Base-by-base conservation (phyloP, 1,140 invertebrate species). In the Archegozetes longisetosus region DNA sequence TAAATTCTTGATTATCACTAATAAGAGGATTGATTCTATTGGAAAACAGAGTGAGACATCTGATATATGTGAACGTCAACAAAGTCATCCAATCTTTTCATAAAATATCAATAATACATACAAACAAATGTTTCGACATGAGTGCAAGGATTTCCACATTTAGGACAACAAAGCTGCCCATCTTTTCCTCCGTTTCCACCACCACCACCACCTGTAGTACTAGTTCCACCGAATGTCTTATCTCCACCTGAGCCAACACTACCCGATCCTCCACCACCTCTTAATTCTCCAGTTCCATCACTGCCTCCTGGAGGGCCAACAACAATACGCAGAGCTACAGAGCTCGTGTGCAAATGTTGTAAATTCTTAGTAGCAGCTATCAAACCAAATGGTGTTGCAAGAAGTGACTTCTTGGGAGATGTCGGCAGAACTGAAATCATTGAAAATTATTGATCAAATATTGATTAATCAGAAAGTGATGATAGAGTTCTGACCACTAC, bases 51-150 rank as follows among this genome's bases (percentile, higher is more conserved):
- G n/a, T n/a, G n/a, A n/a, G n/a, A n/a, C n/a, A n/a, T n/a, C n/a
- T n/a, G n/a, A n/a, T n/a, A n/a, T n/a, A n/a, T n/a, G n/a, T n/a
- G n/a, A n/a, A n/a, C n/a, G n/a, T n/a, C n/a, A n/a, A n/a, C n/a
- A n/a, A n/a, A n/a, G n/a, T n/a, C n/a, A n/a, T n/a, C n/a, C n/a
- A n/a, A n/a, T n/a, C n/a, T n/a, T n/a, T n/a, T n/a, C n/a, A n/a
- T n/a, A n/a, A n/a, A n/a, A n/a, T n/a, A n/a, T n/a, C n/a, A n/a
- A 53, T 13, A 29, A 47, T 62, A 78, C 82, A 81, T 75, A 82
- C 89, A 92, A 65, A 95, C 88, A 78, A 95, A 93, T 6, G 90
- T 93, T 75, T 94, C 91, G 55, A 95, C 89, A 74, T 94, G 88
- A 14, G 88, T 91, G 73, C 90, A 94, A 55, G 89, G 86, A 75